Evolutionary conservation across 2,888 invertebrate genomes (phyloP).

Genomic region (Apodemia zela): DNA sequence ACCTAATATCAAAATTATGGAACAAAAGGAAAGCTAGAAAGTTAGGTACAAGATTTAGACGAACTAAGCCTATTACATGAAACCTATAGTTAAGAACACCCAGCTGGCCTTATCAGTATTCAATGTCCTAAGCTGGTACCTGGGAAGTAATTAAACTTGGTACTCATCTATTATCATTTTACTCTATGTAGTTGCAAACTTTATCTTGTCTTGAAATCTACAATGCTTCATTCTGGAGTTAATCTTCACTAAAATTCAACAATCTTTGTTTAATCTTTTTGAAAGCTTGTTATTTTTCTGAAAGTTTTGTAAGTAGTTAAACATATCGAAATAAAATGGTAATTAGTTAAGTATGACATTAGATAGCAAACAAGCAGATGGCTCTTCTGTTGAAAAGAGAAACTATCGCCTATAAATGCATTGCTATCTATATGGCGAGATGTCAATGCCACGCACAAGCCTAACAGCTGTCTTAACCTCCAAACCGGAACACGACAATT

Average conservation of each 20-base stretch:
- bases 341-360: no score
- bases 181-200: constrained; percentile 59
- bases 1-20: no score
- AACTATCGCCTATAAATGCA: no score
- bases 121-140: constrained; percentile 39
- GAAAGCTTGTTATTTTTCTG: background rate
- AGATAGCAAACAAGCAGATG: no score
- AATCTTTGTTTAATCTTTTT: constrained; percentile 47
- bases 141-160: constrained; percentile 74
- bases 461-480: no score
- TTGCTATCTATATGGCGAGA: no score
- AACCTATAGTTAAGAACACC: constrained; percentile 14
- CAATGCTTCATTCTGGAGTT: constrained; percentile 62
- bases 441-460: no score
- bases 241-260: constrained; percentile 46
- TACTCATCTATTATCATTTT: constrained; percentile 69
- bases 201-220: constrained; percentile 52
- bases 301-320: background rate
- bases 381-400: no score
- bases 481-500: no score
- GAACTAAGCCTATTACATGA: background rate
- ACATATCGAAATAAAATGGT: no score
- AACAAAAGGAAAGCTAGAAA: no score
- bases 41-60: no score
- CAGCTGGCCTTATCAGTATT: constrained; percentile 37